These are phyloP conservation scores for Bembecia ichneumoniformis DNA, from an alignment of 2,888 invertebrate genomes.

Conservation along the genomic window DNA sequence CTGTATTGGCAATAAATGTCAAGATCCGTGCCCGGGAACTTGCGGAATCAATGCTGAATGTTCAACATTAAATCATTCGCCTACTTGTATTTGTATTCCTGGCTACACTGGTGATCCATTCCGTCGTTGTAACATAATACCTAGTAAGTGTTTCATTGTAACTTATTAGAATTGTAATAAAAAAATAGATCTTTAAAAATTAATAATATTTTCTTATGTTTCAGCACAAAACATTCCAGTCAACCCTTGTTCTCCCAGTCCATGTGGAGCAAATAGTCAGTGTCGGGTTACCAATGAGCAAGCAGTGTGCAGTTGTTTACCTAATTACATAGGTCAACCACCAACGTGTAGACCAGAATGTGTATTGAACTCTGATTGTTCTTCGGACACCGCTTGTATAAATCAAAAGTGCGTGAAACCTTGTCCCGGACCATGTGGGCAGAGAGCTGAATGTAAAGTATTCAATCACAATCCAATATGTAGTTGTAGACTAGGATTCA, in stretches of 20 bases:
- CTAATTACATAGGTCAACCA: conserved; percentile 77
- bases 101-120: conserved; percentile 77
- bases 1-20: conserved; percentile 81
- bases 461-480: conserved; percentile 81
- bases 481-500: conserved; percentile 74
- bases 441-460: conserved; percentile 78
- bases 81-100: conserved; percentile 76
- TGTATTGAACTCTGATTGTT: conserved; percentile 77
- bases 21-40: conserved; percentile 82
- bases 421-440: conserved; percentile 80
- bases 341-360: conserved; percentile 79
- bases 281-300: conserved; percentile 72
- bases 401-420: conserved; percentile 81
- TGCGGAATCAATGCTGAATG: conserved; percentile 83
- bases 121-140: conserved; percentile 58
- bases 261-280: conserved; percentile 76
- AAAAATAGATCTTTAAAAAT: conserved; percentile 2
- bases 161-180: neutral
- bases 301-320: conserved; percentile 80
- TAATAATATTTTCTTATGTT: conserved; percentile 6
- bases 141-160: conserved; percentile 35
- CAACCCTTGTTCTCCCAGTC: conserved; percentile 70
- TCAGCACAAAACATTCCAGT: conserved; percentile 54
- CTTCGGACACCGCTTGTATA: conserved; percentile 74
- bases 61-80: conserved; percentile 78